These are phyloP conservation scores for Ryuthela nishihirai DNA, from an alignment of 2,888 invertebrate species.

Conservation along the genomic window DNA sequence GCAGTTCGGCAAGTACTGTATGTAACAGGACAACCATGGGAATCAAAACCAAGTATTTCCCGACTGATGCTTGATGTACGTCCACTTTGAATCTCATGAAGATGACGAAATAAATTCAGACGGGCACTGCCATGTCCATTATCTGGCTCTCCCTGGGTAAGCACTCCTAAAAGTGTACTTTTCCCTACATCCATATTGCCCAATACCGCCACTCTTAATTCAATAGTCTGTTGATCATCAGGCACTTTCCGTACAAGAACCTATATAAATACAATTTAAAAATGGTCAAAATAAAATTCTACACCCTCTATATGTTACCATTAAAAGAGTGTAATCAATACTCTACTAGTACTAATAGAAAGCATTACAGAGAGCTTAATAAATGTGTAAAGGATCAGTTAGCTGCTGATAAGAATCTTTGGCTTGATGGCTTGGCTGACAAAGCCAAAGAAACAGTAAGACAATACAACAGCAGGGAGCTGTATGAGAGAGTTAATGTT, in stretches of 20 bases:
- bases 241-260: slow-evolving; percentile 81
- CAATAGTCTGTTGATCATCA: slow-evolving; percentile 81
- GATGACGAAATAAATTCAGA: slow-evolving; percentile 83
- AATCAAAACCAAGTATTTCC: slow-evolving; percentile 93
- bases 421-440: too few relatives aligned
- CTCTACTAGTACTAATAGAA: too few relatives aligned
- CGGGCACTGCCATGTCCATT: slow-evolving; percentile 93
- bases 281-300: background rate
- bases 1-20: slow-evolving; percentile 42
- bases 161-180: slow-evolving; percentile 88
- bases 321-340: too few relatives aligned
- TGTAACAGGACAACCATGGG: slow-evolving; percentile 45
- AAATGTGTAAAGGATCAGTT: too few relatives aligned
- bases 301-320: too few relatives aligned
- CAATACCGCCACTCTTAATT: slow-evolving; percentile 85
- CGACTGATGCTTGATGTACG: slow-evolving; percentile 93
- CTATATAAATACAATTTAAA: slow-evolving; percentile 54
- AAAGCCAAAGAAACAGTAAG: too few relatives aligned
- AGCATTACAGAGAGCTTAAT: too few relatives aligned
- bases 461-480: too few relatives aligned
- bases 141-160: slow-evolving; percentile 93
- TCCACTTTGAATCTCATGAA: slow-evolving; percentile 89
- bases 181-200: slow-evolving; percentile 97
- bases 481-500: too few relatives aligned
- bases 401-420: too few relatives aligned